Conservation (phyloP, 2,888 invertebrate genomes). For the Dioctria rufipes region DNA sequence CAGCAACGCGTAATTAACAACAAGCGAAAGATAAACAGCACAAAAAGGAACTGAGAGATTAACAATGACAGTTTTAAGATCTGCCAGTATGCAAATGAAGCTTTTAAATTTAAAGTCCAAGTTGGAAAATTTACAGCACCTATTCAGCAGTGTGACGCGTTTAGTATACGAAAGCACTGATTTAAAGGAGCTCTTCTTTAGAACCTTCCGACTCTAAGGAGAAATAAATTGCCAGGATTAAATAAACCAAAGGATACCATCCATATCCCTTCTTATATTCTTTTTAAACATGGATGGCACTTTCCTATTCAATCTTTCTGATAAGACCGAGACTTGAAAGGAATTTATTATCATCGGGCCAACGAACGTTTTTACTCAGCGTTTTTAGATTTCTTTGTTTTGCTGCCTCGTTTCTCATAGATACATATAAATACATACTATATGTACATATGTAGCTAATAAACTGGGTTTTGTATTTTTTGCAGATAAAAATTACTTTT, state of each 20-base stretch:
- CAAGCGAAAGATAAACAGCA: constrained; percentile 33
- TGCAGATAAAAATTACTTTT: constrained; percentile 11
- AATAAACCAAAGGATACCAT: constrained; percentile 42
- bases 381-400: constrained; percentile 19
- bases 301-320: constrained; percentile 30
- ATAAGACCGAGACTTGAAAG: constrained; percentile 44
- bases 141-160: constrained; percentile 22
- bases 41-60: constrained; percentile 19
- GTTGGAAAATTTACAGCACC: constrained; percentile 27
- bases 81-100: constrained; percentile 40
- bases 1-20: constrained; percentile 39
- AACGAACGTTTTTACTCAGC: constrained; percentile 23
- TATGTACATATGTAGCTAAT: constrained; percentile 9
- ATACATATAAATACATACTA: no score
- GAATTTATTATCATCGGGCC: constrained; percentile 29
- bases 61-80: constrained; percentile 45
- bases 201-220: constrained; percentile 4
- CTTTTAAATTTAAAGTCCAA: constrained; percentile 30
- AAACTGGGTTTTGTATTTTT: constrained; percentile 25
- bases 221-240: constrained; percentile 50
- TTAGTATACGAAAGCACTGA: neutral
- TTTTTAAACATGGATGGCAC: constrained; percentile 12
- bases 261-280: constrained; percentile 33
- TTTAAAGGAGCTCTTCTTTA: no score
- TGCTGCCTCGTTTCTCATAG: no score